Evolutionary conservation across 2,797 vertebrate species (phyloP), one percentile per base, ranked within the genome.

Genomic region (Thripadectes ignobilis): DNA sequence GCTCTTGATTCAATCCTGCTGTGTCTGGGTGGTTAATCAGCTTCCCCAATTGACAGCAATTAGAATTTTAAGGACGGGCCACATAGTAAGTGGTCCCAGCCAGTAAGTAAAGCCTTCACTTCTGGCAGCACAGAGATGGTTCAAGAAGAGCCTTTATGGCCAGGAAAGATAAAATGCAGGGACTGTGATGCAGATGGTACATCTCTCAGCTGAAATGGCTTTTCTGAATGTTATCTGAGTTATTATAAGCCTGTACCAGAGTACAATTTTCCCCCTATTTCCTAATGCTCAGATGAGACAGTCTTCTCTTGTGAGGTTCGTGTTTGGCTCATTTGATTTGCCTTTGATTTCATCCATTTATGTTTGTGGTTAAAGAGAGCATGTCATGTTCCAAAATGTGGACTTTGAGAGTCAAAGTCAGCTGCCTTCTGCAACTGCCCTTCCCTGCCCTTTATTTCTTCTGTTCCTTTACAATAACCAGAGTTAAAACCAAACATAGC

Each of bases 241-340:
- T 82, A 14, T 46, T 71, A 1, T 36, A 61, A 75, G 13, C 5
- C 36, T 45, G 3, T 12, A 38, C 12, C 1, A 3, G 2, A 41
- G 23, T 57, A 38, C 14, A 55, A 1, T 62, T n/a, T 51, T 1
- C 38, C 1, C 9, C 6, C 3, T 3, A 3, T 36, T 43, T 38
- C 27, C n/a, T 16, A 51, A 30, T 62, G 22, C 36, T 67, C 1
- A 1, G 19, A 29, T 59, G 74, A 48, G 8, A 38, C 30, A 58
- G 4, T 46, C 14, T 46, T 74, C 13, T 72, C 18, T 61, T 72
- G 14, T 34, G 24, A 65, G 54, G 4, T 49, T 93, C 6, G 0
- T 34, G 13, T 82, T 85, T 65, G 58, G 8, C 43, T 85, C 5
- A 2, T 54, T 84, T 83, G 43, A 27, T 83, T 90, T 77, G 36